Evolutionary conservation across 2,797 vertebrate species (phyloP).

Genomic region (Phoxinus dragarum): DNA sequence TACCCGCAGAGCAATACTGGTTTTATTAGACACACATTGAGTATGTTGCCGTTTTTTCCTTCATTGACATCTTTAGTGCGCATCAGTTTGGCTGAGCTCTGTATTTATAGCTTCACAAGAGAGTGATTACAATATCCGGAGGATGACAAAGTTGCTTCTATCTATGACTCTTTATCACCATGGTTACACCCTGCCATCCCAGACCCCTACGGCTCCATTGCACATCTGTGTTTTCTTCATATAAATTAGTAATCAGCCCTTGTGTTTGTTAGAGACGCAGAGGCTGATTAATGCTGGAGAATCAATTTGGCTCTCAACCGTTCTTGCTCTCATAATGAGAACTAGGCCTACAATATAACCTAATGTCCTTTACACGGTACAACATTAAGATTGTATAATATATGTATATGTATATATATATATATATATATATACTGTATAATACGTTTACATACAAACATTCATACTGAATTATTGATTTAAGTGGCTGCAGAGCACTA

Average conservation of each 20-base stretch:
- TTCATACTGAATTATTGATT: conserved; percentile 35
- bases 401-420: background rate
- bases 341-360: background rate
- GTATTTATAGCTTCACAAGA: conserved; percentile 31
- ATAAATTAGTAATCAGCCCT: conserved; percentile 52
- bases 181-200: conserved; percentile 51
- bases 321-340: background rate
- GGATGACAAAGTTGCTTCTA: conserved; percentile 42
- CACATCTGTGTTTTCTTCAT: conserved; percentile 54
- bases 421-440: background rate
- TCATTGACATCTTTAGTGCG: conserved; percentile 27
- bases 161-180: conserved; percentile 54
- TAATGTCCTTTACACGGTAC: background rate
- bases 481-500: background rate
- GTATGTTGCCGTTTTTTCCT: background rate
- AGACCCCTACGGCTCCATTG: conserved; percentile 41
- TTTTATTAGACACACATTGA: conserved; percentile 15
- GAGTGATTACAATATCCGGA: conserved; percentile 18
- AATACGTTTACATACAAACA: background rate
- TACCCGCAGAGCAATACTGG: background rate
- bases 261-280: conserved; percentile 25
- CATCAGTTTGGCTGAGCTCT: conserved; percentile 2
- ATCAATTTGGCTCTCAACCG: conserved; percentile 28
- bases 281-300: conserved; percentile 17
- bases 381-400: background rate